These are phyloP conservation scores for Lordiphosa clarofinis DNA, from an alignment of 1,140 invertebrate genomes.

Conservation along the genomic window DNA sequence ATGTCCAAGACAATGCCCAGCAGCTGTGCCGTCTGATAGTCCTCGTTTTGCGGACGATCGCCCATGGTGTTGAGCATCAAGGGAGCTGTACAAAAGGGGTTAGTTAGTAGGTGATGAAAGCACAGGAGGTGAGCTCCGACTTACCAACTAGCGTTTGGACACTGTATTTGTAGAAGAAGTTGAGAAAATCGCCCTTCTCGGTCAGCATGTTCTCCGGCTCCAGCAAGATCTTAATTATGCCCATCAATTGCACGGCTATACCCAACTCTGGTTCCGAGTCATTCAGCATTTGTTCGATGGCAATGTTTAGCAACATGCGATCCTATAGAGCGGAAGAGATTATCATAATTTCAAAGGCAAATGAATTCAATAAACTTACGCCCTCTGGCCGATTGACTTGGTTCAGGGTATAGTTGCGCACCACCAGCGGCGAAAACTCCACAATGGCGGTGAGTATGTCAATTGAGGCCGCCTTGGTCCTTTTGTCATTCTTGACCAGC, in stretches of 20 bases:
- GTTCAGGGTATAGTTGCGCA: conserved; percentile 97
- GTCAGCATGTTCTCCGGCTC: conserved; percentile 99
- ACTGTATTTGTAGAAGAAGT: conserved; percentile 99
- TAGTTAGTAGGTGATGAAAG: neutral
- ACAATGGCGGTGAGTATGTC: conserved; percentile 99
- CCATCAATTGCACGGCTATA: conserved; percentile 96
- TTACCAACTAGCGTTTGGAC: conserved; percentile 95
- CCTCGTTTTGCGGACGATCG: conserved; percentile 93
- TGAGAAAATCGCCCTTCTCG: conserved; percentile 98
- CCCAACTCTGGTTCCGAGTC: conserved; percentile 94
- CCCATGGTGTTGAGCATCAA: conserved; percentile 93
- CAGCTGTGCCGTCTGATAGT: conserved; percentile 97
- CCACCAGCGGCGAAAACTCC: conserved; percentile 98
- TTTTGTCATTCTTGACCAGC: conserved; percentile 93
- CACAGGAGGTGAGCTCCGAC: neutral
- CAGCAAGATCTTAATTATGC: conserved; percentile 94
- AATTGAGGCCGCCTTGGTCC: conserved; percentile 97
- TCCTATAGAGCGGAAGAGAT: conserved; percentile 82
- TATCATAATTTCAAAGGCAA: neutral
- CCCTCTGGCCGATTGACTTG: conserved; percentile 93
- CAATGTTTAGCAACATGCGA: conserved; percentile 96
- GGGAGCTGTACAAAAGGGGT: conserved; percentile 84
- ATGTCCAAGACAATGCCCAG: conserved; percentile 96
- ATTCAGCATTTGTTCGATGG: conserved; percentile 97
- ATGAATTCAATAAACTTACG: conserved; percentile 81